Evolutionary conservation across 2,888 invertebrate genomes (phyloP).

Genomic region (Acheta domesticus): DNA sequence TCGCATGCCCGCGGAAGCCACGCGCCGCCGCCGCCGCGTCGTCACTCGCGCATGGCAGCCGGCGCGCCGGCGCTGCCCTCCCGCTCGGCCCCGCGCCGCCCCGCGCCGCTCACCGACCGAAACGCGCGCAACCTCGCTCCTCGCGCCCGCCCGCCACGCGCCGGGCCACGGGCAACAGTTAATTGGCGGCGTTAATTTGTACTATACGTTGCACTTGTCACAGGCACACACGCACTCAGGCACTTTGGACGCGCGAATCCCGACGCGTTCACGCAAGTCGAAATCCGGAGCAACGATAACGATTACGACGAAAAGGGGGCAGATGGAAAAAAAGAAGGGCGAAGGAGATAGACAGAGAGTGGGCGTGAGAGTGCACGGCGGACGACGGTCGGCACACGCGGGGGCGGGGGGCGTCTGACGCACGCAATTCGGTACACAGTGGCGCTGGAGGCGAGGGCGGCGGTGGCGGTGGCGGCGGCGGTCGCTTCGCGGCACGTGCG

Average conservation of each 20-base stretch:
- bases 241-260: background rate
- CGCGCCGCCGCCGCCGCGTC: background rate
- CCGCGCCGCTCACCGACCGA: background rate
- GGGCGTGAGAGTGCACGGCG: background rate
- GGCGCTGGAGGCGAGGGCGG: background rate
- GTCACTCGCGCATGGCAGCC: background rate
- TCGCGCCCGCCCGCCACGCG: background rate
- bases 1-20: slow-evolving; percentile 11
- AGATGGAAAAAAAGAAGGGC: background rate
- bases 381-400: background rate
- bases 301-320: background rate
- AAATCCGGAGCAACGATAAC: slow-evolving; percentile 18
- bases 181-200: too few species aligned
- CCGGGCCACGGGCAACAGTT: background rate
- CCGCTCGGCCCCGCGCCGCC: background rate
- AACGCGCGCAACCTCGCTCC: background rate
- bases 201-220: too few species aligned
- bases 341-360: background rate
- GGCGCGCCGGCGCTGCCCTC: background rate
- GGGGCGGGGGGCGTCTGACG: background rate
- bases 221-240: background rate
- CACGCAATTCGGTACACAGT: slow-evolving; percentile 1
- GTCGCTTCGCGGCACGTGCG: background rate
- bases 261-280: background rate
- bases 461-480: too few species aligned